Conservation (phyloP, 2,888 invertebrate genomes). For the Anthrax anthrax region DNA sequence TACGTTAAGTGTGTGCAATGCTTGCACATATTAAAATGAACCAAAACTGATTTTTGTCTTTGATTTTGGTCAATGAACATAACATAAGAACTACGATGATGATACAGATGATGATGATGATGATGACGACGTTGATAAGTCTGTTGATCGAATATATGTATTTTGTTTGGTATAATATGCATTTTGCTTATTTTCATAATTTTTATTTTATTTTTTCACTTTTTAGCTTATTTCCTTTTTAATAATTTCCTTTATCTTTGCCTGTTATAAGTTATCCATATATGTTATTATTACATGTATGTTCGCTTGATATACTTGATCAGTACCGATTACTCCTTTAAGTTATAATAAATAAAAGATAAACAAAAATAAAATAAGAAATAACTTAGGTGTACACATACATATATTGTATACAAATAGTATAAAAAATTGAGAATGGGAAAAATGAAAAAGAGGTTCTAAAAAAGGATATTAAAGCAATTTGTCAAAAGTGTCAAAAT, state of each 20-base stretch:
- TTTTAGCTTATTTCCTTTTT: no score
- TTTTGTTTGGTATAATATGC: conserved; percentile 1
- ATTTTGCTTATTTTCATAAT: conserved; percentile 3
- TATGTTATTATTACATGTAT: no score
- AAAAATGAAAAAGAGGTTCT: neutral
- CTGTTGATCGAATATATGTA: neutral
- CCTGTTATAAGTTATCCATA: no score
- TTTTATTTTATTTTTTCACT: neutral
- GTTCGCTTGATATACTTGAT: no score
- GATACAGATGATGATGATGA: neutral
- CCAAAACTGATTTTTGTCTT: neutral
- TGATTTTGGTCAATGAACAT: neutral
- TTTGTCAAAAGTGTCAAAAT: conserved; percentile 28
- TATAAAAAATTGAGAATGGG: neutral
- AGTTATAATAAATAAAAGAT: no score
- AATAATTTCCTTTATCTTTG: no score
- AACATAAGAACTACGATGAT: neutral
- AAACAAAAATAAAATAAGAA: no score
- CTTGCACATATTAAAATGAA: neutral
- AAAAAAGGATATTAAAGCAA: conserved; percentile 23
- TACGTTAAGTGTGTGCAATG: neutral
- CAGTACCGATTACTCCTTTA: no score
- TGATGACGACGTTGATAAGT: conserved; percentile 3
- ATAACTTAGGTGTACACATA: no score
- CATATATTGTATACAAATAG: no score